Evolutionary conservation across 2,797 vertebrate species (phyloP).

Genomic region (Argya squamiceps): DNA sequence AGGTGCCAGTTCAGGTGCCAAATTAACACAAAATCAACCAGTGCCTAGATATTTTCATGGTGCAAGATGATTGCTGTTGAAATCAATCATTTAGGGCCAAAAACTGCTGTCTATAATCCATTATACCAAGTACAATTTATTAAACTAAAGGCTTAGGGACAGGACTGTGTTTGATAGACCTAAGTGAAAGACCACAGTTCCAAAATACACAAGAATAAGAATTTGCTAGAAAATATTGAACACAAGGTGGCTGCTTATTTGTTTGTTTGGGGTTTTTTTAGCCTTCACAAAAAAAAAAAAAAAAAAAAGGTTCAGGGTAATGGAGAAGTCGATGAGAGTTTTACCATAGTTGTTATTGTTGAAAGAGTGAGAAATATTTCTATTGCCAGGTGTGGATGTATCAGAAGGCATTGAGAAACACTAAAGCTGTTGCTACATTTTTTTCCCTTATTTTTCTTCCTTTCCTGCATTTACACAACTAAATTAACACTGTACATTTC

Average conservation of each 20-base stretch:
- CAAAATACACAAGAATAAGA: background rate
- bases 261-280: background rate
- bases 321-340: background rate
- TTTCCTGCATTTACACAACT: background rate
- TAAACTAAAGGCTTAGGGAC: background rate
- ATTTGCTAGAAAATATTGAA: background rate
- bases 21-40: background rate
- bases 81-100: background rate
- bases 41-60: background rate
- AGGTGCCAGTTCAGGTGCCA: background rate
- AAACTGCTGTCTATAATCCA: background rate
- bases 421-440: background rate
- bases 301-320: background rate
- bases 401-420: background rate
- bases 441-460: background rate
- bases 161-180: background rate
- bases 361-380: background rate
- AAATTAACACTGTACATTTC: background rate
- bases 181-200: background rate
- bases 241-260: background rate
- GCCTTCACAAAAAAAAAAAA: background rate
- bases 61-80: background rate
- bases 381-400: background rate
- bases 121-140: background rate
- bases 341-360: background rate